These are phyloP conservation scores for Stigmatopora nigra DNA, from an alignment of 2,113 vertebrate genomes.

Conservation along the genomic window DNA sequence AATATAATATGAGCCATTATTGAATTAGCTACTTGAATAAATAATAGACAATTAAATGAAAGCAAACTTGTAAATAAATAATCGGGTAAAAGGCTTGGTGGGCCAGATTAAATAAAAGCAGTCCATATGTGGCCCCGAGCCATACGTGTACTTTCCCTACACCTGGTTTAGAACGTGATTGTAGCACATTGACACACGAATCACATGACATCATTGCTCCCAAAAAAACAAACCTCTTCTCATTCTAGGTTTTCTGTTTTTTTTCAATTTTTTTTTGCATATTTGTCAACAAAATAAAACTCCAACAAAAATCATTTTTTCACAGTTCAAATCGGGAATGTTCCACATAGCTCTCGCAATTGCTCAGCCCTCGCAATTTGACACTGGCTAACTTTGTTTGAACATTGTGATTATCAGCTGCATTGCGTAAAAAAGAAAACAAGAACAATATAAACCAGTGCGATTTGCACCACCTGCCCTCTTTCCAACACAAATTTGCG, in stretches of 20 bases:
- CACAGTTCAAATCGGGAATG: conserved; percentile 20
- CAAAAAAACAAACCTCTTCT: not conserved
- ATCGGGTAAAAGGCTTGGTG: not conserved
- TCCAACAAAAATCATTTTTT: not conserved
- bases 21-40: not conserved
- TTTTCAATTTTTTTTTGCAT: conserved; percentile 63
- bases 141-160: not conserved
- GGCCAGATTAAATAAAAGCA: not conserved
- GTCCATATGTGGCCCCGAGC: not conserved
- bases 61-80: not conserved
- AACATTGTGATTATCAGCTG: conserved; percentile 68
- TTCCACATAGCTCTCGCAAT: conserved; percentile 16
- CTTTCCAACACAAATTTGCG: not conserved
- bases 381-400: conserved; percentile 12
- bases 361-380: not conserved
- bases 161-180: conserved; percentile 6
- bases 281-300: conserved; percentile 39
- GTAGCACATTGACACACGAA: conserved; percentile 8
- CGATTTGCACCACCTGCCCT: conserved; percentile 3
- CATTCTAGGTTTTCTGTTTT: conserved; percentile 10
- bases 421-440: conserved; percentile 38
- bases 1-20: not conserved
- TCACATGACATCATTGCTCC: conserved; percentile 1
- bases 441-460: not conserved
- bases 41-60: not conserved